These are phyloP conservation scores for Siniperca undulata DNA, from an alignment of 2,797 vertebrate genomes.

Conservation along the genomic window DNA sequence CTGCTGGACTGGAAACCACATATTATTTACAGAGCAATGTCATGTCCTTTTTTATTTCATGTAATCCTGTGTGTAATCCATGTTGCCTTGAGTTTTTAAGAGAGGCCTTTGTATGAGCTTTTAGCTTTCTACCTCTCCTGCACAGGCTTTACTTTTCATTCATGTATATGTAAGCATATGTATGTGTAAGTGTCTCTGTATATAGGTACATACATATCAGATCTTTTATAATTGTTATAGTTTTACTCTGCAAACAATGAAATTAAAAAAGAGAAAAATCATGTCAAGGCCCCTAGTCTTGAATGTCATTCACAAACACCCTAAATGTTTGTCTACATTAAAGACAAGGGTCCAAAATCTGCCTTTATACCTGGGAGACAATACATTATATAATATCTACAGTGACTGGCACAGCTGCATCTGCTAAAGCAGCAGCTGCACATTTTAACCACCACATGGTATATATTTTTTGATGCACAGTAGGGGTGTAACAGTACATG, in stretches of 20 bases:
- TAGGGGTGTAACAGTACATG: no score
- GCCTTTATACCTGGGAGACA: not conserved
- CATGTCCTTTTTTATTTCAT: not conserved
- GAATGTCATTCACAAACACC: not conserved
- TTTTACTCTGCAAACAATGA: not conserved
- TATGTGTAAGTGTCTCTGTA: not conserved
- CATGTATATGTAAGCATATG: not conserved
- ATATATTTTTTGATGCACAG: not conserved
- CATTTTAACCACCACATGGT: not conserved
- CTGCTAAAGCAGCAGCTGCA: conserved; percentile 5
- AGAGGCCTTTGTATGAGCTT: not conserved
- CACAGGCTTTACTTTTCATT: not conserved
- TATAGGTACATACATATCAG: not conserved
- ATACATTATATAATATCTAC: not conserved
- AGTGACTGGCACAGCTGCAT: conserved; percentile 1
- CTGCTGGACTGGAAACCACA: conserved; percentile 32
- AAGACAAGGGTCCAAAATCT: not conserved
- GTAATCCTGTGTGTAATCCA: not conserved
- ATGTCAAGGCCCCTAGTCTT: not conserved
- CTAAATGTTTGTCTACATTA: not conserved
- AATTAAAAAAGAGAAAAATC: not conserved
- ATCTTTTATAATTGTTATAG: not conserved
- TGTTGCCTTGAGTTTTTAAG: not conserved
- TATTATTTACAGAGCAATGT: not conserved
- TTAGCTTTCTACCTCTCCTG: not conserved